Evolutionary conservation across 1,140 invertebrate genomes (phyloP).

Genomic region (Mizuhopecten yessoensis): DNA sequence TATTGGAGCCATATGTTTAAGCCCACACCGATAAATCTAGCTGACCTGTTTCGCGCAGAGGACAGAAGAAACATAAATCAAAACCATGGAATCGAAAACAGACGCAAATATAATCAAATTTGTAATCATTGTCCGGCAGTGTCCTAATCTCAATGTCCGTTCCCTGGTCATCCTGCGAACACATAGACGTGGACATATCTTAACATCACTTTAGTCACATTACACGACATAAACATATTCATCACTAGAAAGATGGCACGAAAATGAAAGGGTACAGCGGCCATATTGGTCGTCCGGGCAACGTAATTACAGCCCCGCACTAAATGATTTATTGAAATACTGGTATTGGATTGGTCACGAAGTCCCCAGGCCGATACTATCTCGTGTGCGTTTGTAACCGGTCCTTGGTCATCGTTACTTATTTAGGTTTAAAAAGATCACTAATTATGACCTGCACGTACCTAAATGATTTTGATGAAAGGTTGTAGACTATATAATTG

Average conservation of each 20-base stretch:
- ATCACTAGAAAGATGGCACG: conserved; percentile 23
- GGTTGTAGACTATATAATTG: neutral
- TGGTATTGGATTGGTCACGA: conserved; percentile 13
- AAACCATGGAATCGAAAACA: neutral
- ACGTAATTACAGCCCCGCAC: conserved; percentile 15
- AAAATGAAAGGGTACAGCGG: conserved; percentile 28
- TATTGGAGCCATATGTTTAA: neutral
- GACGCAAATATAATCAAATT: neutral
- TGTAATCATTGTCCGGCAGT: neutral
- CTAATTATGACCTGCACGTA: conserved; percentile 6
- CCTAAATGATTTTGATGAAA: conserved; percentile 16
- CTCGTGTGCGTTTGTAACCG: neutral
- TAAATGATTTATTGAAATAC: neutral
- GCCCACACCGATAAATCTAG: neutral
- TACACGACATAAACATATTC: conserved; percentile 22
- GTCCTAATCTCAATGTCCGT: neutral
- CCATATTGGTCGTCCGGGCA: conserved; percentile 6
- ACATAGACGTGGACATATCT: neutral
- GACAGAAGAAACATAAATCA: neutral
- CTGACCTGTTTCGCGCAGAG: neutral
- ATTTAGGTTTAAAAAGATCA: neutral
- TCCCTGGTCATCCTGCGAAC: neutral
- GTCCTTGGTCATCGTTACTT: neutral
- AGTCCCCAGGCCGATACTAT: neutral
- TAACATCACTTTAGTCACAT: neutral